Conservation (phyloP, 2,113 vertebrate species). For the Pithys albifrons region DNA sequence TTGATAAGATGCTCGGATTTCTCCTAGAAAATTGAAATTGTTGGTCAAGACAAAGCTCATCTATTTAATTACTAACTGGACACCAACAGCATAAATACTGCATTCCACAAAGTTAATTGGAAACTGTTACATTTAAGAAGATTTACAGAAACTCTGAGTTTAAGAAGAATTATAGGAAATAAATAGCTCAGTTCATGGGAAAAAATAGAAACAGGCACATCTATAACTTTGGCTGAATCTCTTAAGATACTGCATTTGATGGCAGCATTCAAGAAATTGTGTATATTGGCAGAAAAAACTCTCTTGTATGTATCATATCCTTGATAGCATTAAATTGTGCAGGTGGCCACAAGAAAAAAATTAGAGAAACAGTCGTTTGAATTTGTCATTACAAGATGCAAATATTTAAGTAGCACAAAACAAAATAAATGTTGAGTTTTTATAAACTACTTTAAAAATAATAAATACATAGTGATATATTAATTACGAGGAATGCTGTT, state of each 20-base stretch:
- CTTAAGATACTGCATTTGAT: not conserved
- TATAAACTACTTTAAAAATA: not conserved
- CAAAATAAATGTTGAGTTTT: not conserved
- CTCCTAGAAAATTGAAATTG: not conserved
- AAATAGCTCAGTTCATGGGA: not conserved
- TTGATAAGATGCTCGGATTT: not conserved
- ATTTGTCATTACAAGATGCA: not conserved
- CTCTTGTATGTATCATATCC: not conserved
- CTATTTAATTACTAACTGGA: not conserved
- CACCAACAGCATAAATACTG: not conserved
- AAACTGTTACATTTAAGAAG: not conserved
- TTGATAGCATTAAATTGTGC: rapidly evolving
- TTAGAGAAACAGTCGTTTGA: not conserved
- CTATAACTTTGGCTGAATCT: not conserved
- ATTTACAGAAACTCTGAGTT: not conserved
- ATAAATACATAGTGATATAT: not conserved
- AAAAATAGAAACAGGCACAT: not conserved
- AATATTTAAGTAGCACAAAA: not conserved
- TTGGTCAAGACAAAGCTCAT: not conserved
- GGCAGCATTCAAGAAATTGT: not conserved
- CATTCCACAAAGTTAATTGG: not conserved
- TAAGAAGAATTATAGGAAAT: not conserved
- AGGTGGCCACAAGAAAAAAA: not conserved
- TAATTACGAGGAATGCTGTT: not conserved
- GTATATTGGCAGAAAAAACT: not conserved